phyloP scores from a whole-genome alignment of 2,888 invertebrate genomes.

The Noctua comes region DNA sequence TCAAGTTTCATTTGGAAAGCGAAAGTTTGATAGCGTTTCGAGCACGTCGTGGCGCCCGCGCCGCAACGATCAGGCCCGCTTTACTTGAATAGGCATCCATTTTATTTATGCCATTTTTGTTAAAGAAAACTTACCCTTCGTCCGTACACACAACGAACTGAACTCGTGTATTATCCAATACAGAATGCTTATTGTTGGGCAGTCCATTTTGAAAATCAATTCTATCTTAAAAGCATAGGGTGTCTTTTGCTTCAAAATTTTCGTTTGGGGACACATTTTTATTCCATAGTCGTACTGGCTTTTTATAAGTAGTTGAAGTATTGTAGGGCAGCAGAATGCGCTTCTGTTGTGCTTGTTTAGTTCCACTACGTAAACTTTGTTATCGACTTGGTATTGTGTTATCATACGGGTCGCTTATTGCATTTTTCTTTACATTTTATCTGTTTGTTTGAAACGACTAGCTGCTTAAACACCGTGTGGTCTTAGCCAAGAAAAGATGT shows the following conservation, averaged over 20 bases:
- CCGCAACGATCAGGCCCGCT: conserved; percentile 66
- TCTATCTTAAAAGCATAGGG: conserved; percentile 13
- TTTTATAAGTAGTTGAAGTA: conserved; percentile 65
- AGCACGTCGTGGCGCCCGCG: conserved; percentile 67
- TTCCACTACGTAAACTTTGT: conserved; percentile 48
- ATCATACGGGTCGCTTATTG: conserved; percentile 48
- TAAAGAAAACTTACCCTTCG: conserved; percentile 66
- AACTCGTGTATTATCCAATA: conserved; percentile 47
- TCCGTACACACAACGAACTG: conserved; percentile 44
- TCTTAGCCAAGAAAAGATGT: neutral
- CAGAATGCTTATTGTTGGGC: conserved; percentile 32
- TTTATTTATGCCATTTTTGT: conserved; percentile 73
- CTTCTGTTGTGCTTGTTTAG: conserved; percentile 59
- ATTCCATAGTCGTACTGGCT: conserved; percentile 60
- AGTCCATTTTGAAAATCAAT: conserved; percentile 27
- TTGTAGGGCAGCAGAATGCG: conserved; percentile 49
- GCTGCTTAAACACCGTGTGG: conserved; percentile 11
- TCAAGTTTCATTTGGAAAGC: conserved; percentile 83
- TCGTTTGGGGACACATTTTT: conserved; percentile 59
- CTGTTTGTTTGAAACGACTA: neutral
- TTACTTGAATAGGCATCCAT: conserved; percentile 67
- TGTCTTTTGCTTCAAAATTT: conserved; percentile 15
- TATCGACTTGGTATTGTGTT: conserved; percentile 37
- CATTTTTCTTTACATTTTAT: conserved; percentile 9
- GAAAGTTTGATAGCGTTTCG: conserved; percentile 80